Evolutionary conservation across 2,797 vertebrate species (phyloP).

Genomic region (Sternotherus odoratus): DNA sequence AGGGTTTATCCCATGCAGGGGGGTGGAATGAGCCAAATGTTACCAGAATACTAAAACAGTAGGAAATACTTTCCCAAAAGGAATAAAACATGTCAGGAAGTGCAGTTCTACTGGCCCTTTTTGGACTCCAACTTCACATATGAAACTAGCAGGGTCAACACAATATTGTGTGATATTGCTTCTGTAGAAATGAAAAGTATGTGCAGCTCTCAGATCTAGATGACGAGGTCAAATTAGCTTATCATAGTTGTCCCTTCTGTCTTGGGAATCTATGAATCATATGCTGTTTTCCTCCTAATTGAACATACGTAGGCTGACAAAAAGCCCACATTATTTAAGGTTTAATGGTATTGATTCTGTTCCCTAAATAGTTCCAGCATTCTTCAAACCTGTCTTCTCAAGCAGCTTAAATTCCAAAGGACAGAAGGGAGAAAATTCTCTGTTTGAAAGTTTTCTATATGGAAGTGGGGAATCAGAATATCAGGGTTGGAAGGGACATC

Average conservation of each 20-base stretch:
- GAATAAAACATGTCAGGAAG: not conserved
- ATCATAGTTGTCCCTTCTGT: not conserved
- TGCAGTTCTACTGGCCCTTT: not conserved
- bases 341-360: not conserved
- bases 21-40: not conserved
- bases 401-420: not conserved
- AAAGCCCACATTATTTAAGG: not conserved
- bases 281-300: not conserved
- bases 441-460: not conserved
- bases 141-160: not conserved
- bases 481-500: no score
- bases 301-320: not conserved
- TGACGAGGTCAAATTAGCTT: not conserved
- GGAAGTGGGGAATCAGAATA: slow-evolving; percentile 13
- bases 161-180: not conserved
- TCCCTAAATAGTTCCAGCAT: not conserved
- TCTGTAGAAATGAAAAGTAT: not conserved
- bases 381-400: not conserved
- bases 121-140: not conserved
- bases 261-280: not conserved
- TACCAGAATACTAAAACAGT: not conserved
- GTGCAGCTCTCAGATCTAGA: not conserved
- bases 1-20: not conserved
- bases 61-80: not conserved
- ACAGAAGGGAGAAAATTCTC: not conserved